Evolutionary conservation across 2,113 vertebrate genomes (phyloP), one percentile per base, ranked within the genome.

Genomic region (Lanius collurio): DNA sequence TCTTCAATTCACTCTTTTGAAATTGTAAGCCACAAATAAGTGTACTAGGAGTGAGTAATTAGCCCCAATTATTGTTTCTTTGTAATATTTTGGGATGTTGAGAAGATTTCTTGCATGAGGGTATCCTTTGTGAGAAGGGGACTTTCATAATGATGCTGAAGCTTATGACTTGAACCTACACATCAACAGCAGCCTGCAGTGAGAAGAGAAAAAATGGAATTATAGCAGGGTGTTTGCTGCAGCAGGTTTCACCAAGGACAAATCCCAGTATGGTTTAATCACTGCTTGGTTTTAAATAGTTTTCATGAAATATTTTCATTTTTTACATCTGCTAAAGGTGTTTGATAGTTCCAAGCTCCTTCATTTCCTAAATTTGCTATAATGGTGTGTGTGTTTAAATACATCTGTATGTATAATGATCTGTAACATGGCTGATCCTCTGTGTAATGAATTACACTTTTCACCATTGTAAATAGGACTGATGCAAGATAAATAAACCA

Each of bases 401-500:
- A 78, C 94, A 97, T 96, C 94, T 97, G 81, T 88, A 91, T 82
- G 85, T 92, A 92, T 97, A 97, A 96, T 79, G 89, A 46, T 89
- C 77, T 77, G 79, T 86, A 87, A 97, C 5, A 13, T 94, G 1
- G 1, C 81, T 96, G 88, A 95, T 97, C 81, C 90, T 96, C 95
- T 97, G 87, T 91, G 93, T 93, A 98, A 98, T 77, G 90, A 96
- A 86, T 94, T 87, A 96, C 89, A 82, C 39, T 85, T 59, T 93
- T 93, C 82, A 89, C 90, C 94, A 56, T 83, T 95, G 70, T 96
- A 93, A 70, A 95, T 94, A 78, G 93, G 96, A 91, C 95, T 95
- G 93, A 97, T 97, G 74, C 20, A 76, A 97, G 96, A 96, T 97
- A 97, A 96, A 98, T 96, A 97, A 97, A 94, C 78, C 90, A 93